phyloP scores from a whole-genome alignment of 1,140 invertebrate genomes.

The Dreissena polymorpha region DNA sequence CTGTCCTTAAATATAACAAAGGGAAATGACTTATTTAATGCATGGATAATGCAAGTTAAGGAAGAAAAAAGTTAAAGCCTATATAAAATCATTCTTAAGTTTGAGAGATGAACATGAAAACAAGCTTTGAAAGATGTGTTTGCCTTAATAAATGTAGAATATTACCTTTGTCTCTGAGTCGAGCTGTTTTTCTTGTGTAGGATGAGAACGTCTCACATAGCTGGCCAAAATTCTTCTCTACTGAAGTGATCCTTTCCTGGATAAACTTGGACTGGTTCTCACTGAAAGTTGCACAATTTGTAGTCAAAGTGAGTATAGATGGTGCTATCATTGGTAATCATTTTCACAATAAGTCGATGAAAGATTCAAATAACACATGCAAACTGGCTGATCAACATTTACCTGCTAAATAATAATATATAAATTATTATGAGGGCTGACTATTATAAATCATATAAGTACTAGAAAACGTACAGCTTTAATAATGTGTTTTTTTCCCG shows the following conservation, averaged over 20 bases:
- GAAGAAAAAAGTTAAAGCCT: too few relatives aligned
- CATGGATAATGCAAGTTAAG: too few relatives aligned
- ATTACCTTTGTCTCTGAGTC: conserved; percentile 75
- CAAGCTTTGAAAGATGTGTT: too few relatives aligned
- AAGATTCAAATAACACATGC: background rate
- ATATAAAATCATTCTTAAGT: too few relatives aligned
- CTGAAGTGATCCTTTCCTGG: conserved; percentile 67
- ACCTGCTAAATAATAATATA: background rate
- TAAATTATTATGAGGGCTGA: background rate
- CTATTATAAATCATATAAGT: background rate
- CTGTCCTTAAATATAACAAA: too few relatives aligned
- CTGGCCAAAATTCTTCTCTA: conserved; percentile 71
- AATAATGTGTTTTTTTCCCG: too few relatives aligned
- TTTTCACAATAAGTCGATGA: background rate
- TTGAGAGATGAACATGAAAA: too few relatives aligned
- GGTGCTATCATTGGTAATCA: background rate
- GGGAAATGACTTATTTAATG: too few relatives aligned
- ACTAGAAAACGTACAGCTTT: background rate
- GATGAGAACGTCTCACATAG: conserved; percentile 69
- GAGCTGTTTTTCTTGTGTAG: conserved; percentile 72
- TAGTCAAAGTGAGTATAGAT: background rate
- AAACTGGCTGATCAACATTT: background rate
- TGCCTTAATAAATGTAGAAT: too few relatives aligned
- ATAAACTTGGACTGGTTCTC: conserved; percentile 70
- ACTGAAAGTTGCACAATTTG: conserved; percentile 55